These are phyloP conservation scores for Channa argus DNA, from an alignment of 2,113 vertebrate genomes.

Conservation along the genomic window DNA sequence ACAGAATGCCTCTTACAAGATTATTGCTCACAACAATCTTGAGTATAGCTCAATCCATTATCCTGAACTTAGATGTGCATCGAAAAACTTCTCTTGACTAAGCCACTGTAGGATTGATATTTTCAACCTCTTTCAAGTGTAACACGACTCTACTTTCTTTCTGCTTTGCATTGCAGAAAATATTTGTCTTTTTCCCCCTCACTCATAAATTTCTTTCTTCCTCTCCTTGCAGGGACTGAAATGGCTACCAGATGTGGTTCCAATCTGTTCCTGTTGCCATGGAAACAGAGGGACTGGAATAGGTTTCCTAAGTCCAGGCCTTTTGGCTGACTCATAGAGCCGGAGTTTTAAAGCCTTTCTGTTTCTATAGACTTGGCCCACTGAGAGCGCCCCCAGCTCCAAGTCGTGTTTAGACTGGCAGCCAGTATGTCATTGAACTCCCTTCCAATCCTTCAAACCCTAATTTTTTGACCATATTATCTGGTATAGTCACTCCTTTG, in stretches of 20 bases:
- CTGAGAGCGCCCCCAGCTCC: slow-evolving; percentile 54
- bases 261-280: slow-evolving; percentile 86
- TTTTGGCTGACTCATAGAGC: slow-evolving; percentile 76
- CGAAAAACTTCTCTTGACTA: slow-evolving; percentile 28
- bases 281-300: slow-evolving; percentile 79
- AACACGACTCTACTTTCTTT: slow-evolving; percentile 85
- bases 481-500: slow-evolving; percentile 52
- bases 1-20: background rate
- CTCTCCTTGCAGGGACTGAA: slow-evolving; percentile 82
- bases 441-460: slow-evolving; percentile 52
- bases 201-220: slow-evolving; percentile 88
- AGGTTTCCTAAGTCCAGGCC: slow-evolving; percentile 76
- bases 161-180: slow-evolving; percentile 94
- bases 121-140: slow-evolving; percentile 73
- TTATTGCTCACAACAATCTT: background rate
- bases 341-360: slow-evolving; percentile 62
- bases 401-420: slow-evolving; percentile 72
- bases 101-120: slow-evolving; percentile 66
- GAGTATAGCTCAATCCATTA: slow-evolving; percentile 27
- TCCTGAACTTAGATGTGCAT: slow-evolving; percentile 5
- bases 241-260: slow-evolving; percentile 95
- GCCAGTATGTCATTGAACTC: slow-evolving; percentile 66
- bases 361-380: slow-evolving; percentile 72
- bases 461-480: slow-evolving; percentile 53
- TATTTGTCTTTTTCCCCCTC: slow-evolving; percentile 89